These are phyloP conservation scores for Bradynema listronoti DNA, from an alignment of 1,140 invertebrate genomes.

Conservation along the genomic window DNA sequence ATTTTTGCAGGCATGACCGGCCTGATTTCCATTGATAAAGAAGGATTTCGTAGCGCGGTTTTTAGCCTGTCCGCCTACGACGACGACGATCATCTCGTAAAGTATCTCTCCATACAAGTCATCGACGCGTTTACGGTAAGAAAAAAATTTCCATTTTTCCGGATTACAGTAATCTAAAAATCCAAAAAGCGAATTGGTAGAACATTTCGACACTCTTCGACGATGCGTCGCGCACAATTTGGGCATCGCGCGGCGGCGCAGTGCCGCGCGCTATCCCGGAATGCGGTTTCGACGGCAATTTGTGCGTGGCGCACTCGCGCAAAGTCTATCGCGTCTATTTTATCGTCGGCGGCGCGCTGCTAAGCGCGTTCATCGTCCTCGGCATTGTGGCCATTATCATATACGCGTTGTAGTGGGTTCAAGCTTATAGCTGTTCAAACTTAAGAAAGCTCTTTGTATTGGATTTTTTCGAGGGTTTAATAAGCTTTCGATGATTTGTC, in stretches of 20 bases:
- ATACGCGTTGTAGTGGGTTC: too few species aligned
- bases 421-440: too few species aligned
- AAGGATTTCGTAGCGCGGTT: too few species aligned
- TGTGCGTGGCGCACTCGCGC: slow-evolving; percentile 24
- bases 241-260: slow-evolving; percentile 24
- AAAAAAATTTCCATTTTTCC: background rate
- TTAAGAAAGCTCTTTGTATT: background rate
- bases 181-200: background rate
- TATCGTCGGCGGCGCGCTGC: slow-evolving; percentile 18
- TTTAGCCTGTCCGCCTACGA: background rate
- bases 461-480: background rate
- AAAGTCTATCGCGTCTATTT: slow-evolving; percentile 28
- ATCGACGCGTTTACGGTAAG: background rate
- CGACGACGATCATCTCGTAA: too few species aligned
- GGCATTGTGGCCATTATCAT: slow-evolving; percentile 23
- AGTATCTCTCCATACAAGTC: too few species aligned
- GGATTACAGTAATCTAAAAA: background rate
- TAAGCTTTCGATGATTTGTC: too few species aligned
- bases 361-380: slow-evolving; percentile 30
- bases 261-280: slow-evolving; percentile 16
- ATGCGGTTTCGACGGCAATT: slow-evolving; percentile 40
- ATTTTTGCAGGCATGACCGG: too few species aligned
- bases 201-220: slow-evolving; percentile 17
- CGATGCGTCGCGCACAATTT: slow-evolving; percentile 20
- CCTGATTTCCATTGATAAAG: too few species aligned